Evolutionary conservation across 2,797 vertebrate genomes (phyloP).

Genomic region (Myiothlypis coronata): DNA sequence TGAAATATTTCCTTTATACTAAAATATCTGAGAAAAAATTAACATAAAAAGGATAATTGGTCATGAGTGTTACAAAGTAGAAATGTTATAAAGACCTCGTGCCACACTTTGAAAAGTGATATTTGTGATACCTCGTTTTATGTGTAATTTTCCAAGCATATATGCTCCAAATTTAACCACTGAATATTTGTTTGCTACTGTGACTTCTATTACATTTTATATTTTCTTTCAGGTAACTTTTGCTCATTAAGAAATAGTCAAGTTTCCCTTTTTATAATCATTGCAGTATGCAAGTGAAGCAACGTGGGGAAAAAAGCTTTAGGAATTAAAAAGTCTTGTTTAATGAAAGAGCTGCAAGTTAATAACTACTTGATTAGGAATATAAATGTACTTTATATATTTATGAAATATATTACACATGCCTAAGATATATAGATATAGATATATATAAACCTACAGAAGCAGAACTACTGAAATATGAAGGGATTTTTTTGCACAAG

Average conservation of each 20-base stretch:
- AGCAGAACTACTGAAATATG: not conserved
- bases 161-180: not conserved
- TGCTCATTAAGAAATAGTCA: not conserved
- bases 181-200: not conserved
- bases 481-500: not conserved
- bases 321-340: not conserved
- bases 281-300: not conserved
- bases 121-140: not conserved
- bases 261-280: not conserved
- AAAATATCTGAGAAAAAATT: not conserved
- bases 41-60: not conserved
- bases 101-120: not conserved
- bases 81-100: not conserved
- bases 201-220: not conserved
- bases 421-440: not conserved
- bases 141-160: not conserved
- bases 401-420: not conserved
- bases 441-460: not conserved
- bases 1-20: not conserved
- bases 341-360: not conserved
- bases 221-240: not conserved
- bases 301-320: not conserved
- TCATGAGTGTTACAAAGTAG: not conserved
- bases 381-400: not conserved
- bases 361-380: not conserved